These are phyloP conservation scores for Drosophila lacertosa DNA, from an alignment of 1,140 invertebrate species.

Conservation along the genomic window DNA sequence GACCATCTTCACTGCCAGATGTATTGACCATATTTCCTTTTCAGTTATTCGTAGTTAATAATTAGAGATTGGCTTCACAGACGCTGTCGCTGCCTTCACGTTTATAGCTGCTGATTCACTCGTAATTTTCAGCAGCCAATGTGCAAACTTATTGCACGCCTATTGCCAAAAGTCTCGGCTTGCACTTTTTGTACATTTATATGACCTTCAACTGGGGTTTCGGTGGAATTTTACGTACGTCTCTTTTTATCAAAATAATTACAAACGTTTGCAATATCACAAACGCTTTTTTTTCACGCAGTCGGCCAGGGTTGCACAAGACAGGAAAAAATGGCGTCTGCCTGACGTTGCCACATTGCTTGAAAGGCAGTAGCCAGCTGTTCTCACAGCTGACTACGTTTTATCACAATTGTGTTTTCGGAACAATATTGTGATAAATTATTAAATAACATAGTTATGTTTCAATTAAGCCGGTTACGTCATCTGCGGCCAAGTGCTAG, in stretches of 20 bases:
- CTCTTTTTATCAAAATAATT: constrained; percentile 49
- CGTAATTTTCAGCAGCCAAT: constrained; percentile 19
- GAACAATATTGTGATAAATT: constrained; percentile 2
- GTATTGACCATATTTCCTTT: constrained; percentile 66
- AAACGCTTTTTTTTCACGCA: constrained; percentile 46
- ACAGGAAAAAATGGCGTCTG: constrained; percentile 65
- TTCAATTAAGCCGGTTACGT: constrained; percentile 19
- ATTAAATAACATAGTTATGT: constrained; percentile 19
- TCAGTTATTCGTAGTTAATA: constrained; percentile 14
- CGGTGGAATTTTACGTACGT: constrained; percentile 55
- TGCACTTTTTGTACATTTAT: constrained; percentile 47
- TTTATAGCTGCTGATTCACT: constrained; percentile 39
- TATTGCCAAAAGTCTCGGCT: constrained; percentile 14
- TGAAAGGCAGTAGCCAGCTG: constrained; percentile 46
- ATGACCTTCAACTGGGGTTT: constrained; percentile 35
- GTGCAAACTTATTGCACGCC: constrained; percentile 24
- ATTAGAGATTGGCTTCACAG: constrained; percentile 28
- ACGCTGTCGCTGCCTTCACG: constrained; percentile 16
- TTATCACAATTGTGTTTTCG: constrained; percentile 2
- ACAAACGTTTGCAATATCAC: constrained; percentile 53
- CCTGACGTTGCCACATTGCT: constrained; percentile 40
- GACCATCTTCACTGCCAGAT: constrained; percentile 82
- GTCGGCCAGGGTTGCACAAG: constrained; percentile 50
- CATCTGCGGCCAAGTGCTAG: constrained; percentile 2
- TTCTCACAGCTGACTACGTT: constrained; percentile 53